Percentiles rank a stretch among this genome's conserved stretches.
Conservation (phyloP, 2,888 invertebrate species). For the Drosophila suboccidentalis region DNA sequence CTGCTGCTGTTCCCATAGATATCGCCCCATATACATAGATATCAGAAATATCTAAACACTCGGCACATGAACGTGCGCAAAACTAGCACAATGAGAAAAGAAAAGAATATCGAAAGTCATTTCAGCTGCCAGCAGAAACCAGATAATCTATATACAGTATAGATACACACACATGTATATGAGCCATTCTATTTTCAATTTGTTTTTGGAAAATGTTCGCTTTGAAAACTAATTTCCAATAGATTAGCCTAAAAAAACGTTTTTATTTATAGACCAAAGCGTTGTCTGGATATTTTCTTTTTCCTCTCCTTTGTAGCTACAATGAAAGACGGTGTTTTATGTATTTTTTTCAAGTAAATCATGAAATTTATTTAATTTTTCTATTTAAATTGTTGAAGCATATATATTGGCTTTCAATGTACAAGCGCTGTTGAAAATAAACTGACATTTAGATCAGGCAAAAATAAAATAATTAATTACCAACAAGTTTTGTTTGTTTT, state of each 20-base stretch:
- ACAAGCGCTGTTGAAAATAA: conserved; percentile 61
- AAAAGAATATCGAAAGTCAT: conserved; percentile 62
- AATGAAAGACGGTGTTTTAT: conserved; percentile 70
- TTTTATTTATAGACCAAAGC: conserved; percentile 64
- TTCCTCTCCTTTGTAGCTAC: conserved; percentile 34
- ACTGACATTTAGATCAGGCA: conserved; percentile 57
- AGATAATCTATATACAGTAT: conserved; percentile 37
- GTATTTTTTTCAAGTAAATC: conserved; percentile 68
- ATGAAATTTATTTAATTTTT: conserved; percentile 70
- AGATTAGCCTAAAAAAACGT: conserved; percentile 68
- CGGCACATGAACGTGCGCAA: conserved; percentile 59
- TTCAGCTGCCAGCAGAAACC: conserved; percentile 60
- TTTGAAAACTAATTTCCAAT: conserved; percentile 75
- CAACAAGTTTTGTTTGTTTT: conserved; percentile 61
- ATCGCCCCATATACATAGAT: conserved; percentile 57
- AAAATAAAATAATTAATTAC: conserved; percentile 76
- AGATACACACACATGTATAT: conserved; percentile 25
- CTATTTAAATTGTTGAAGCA: conserved; percentile 34
- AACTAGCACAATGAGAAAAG: conserved; percentile 57
- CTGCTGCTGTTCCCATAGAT: conserved; percentile 43
- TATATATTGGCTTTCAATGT: conserved; percentile 57
- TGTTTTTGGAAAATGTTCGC: conserved; percentile 67
- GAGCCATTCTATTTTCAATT: conserved; percentile 72
- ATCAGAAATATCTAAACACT: conserved; percentile 37
- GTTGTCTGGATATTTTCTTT: conserved; percentile 45